Percentiles rank a stretch among this genome's conserved stretches.
Evolutionary conservation across 2,888 invertebrate species (phyloP).

Genomic region (Athalia cordata): DNA sequence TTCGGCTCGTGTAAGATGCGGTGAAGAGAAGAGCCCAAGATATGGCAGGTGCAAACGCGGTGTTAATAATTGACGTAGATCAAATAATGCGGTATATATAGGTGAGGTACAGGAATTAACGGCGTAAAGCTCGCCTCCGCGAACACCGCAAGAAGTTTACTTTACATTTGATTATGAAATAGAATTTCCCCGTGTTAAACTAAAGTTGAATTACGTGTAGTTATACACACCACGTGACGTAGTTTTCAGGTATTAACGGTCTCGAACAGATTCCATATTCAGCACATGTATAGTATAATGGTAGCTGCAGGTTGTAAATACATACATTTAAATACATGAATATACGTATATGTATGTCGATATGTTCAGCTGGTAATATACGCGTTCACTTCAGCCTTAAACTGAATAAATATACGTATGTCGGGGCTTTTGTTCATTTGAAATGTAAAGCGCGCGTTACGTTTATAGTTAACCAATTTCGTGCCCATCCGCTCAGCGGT

Average conservation of each 20-base stretch:
- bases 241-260: too few relatives aligned
- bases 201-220: conserved; percentile 9
- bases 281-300: background rate
- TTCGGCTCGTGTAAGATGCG: too few relatives aligned
- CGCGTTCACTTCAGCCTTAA: conserved; percentile 5
- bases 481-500: too few relatives aligned
- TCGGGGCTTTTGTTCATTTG: too few relatives aligned
- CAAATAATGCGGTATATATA: background rate
- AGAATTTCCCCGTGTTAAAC: conserved; percentile 14
- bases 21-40: background rate
- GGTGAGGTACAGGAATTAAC: conserved; percentile 15
- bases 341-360: background rate
- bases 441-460: too few relatives aligned
- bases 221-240: background rate
- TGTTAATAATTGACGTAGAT: conserved; percentile 23
- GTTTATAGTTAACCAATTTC: too few relatives aligned
- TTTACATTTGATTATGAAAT: conserved; percentile 18
- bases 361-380: background rate
- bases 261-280: background rate
- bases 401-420: too few relatives aligned
- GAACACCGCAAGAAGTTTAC: conserved; percentile 11
- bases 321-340: background rate
- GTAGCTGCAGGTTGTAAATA: background rate
- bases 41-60: background rate
- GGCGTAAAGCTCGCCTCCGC: conserved; percentile 3